Evolutionary conservation across 2,797 vertebrate genomes (phyloP), one percentile per base, ranked within the genome.

Genomic region (Falco cherrug): DNA sequence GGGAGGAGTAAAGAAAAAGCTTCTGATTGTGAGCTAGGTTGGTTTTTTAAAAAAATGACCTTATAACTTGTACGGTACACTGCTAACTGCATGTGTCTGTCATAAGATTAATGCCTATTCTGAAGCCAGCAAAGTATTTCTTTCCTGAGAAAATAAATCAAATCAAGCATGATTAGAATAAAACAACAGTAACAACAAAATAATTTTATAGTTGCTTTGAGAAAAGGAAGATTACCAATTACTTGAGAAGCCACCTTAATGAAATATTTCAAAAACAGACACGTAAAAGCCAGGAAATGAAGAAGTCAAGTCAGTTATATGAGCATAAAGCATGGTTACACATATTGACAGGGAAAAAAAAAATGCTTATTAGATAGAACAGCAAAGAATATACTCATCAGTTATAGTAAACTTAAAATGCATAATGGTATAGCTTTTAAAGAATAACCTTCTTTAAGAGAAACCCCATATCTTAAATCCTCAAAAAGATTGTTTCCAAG

Each of bases 11-110:
- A 33, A 61, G 48, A 78, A 51, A 91, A 95, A 90, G 9, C 21
- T 71, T 85, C 87, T 95, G 85, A 87, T 82, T 65, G 45, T 25
- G 20, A 87, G 13, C 18, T n/a, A 86, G 89, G 26, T 26, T 74
- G 12, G 1, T 87, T 84, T 84, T 79, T 56, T 64, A 37, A 93
- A 71, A 57, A 81, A 75, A 47, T 21, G 0, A n/a, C 22, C 16
- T 59, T 67, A 70, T 29, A 45, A 69, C 45, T 63, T 74, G 7
- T 63, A 7, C 3, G 1, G 8, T 69, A 60, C 26, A 56, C 20
- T 50, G 54, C 24, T 85, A 87, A 80, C 6, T 7, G 54, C 24
- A 29, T 7, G 25, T 59, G n/a, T 37, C 50, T 82, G 26, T 64
- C 7, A 5, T 63, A 59, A 80, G 43, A 77, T 73, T 70, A 68